Conservation (phyloP, 2,797 vertebrate genomes). For the Gobio occitaniae region DNA sequence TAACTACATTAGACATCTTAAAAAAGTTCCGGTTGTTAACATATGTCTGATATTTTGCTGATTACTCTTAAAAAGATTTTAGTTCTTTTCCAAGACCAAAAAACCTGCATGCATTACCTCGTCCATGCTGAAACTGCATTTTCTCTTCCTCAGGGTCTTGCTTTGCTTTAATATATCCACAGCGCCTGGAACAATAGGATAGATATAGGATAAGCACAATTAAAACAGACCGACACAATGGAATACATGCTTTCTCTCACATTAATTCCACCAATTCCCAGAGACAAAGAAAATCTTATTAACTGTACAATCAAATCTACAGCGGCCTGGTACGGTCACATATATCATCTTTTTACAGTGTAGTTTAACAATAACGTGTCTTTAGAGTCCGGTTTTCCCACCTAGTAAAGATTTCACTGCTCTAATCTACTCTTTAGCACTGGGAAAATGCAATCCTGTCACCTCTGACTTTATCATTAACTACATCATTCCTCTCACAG, state of each 20-base stretch:
- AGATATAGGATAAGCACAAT: slow-evolving; percentile 55
- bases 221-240: neutral
- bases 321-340: slow-evolving; percentile 7
- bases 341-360: slow-evolving; percentile 24
- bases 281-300: slow-evolving; percentile 16
- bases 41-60: slow-evolving; percentile 4
- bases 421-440: slow-evolving; percentile 36
- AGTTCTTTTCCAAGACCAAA: slow-evolving; percentile 15
- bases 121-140: slow-evolving; percentile 86
- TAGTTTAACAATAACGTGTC: slow-evolving; percentile 20
- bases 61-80: neutral
- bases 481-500: slow-evolving; percentile 34
- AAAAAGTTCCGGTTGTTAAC: neutral
- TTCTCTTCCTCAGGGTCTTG: slow-evolving; percentile 88
- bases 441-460: slow-evolving; percentile 35
- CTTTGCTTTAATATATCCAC: slow-evolving; percentile 87
- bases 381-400: slow-evolving; percentile 6
- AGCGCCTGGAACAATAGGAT: slow-evolving; percentile 74
- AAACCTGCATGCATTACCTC: slow-evolving; percentile 69
- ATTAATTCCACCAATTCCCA: slow-evolving; percentile 25
- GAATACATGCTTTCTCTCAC: neutral
- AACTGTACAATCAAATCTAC: slow-evolving; percentile 18
- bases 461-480: slow-evolving; percentile 54
- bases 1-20: neutral
- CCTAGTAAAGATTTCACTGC: slow-evolving; percentile 5